These are phyloP conservation scores for Pandemis corylana DNA, from an alignment of 2,888 invertebrate genomes.

Conservation along the genomic window DNA sequence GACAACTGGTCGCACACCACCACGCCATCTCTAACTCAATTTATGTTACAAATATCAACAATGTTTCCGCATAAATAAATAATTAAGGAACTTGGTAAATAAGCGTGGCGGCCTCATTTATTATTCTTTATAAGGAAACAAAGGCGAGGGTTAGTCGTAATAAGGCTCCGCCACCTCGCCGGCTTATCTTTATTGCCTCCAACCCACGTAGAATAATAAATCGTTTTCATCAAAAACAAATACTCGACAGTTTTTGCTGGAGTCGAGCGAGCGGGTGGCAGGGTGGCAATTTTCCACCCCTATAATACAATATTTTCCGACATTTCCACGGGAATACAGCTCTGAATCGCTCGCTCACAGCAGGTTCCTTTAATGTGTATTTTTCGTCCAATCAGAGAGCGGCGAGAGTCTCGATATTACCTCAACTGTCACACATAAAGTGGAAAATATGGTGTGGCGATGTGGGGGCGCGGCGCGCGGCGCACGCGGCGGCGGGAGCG, in stretches of 20 bases:
- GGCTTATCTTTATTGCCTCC: conserved; percentile 86
- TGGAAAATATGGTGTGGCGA: conserved; percentile 86
- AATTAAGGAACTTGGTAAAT: conserved; percentile 84
- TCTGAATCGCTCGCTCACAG: conserved; percentile 84
- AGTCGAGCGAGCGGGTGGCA: conserved; percentile 82
- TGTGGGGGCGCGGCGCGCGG: conserved; percentile 69
- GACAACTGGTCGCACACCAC: not conserved
- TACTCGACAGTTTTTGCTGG: conserved; percentile 86
- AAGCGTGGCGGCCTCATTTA: conserved; percentile 84
- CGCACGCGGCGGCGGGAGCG: conserved; percentile 54
- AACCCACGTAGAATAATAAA: conserved; percentile 86
- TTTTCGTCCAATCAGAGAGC: conserved; percentile 86
- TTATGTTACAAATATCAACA: conserved; percentile 76
- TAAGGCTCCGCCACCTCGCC: conserved; percentile 85
- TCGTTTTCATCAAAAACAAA: conserved; percentile 86
- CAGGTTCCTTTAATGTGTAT: conserved; percentile 86
- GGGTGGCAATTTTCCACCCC: conserved; percentile 85
- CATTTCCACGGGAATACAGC: conserved; percentile 86
- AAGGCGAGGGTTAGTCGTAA: conserved; percentile 86
- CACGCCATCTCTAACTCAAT: conserved; percentile 44
- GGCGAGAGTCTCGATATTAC: conserved; percentile 86
- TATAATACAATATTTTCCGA: conserved; percentile 85
- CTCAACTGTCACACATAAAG: conserved; percentile 87
- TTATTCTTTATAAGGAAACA: conserved; percentile 86
- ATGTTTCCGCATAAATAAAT: conserved; percentile 82